Evolutionary conservation across 2,888 invertebrate genomes (phyloP), one percentile per base, ranked within the genome.

Genomic region (Aradus depressus): DNA sequence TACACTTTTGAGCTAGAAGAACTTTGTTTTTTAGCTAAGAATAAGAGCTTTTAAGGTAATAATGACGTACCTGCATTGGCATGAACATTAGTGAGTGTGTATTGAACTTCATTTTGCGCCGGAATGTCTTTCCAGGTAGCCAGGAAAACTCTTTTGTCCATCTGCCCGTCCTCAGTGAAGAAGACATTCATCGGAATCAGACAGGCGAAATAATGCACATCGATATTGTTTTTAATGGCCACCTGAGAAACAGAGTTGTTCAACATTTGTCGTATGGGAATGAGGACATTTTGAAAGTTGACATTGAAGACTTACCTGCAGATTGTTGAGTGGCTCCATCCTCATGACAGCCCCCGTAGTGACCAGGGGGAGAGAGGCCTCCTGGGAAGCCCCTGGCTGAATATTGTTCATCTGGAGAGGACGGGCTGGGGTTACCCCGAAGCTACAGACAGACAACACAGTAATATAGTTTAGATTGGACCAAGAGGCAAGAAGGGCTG

Each of bases 51-150:
- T n/a, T n/a, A n/a, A n/a, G n/a, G n/a, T n/a, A n/a, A n/a, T n/a
- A n/a, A 2, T 12, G 3, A 16, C 55, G 47, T 59, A 69, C 69
- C 70, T 0, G 88, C 84, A 54, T 75, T 83, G 47, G 84, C 79
- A 60, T 77, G 72, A 21, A 90, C 79, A 66, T 89, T 88, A 57
- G 79, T 80, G 12, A 98, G 74, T 1, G 84, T 86, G 68, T 89
- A 93, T 65, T 98, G 97, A 26, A 90, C 76, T 73, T 98, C 98
- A 70, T 98, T 97, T 57, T 91, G 89, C 8, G 95, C 86, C 1
- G 98, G 97, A 64, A 99, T 99, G 64, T 99, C 97, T 70, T 97
- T 95, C 98, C 98, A 98, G 3, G 96, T 93, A 50, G 92, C 86
- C 57, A 98, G 77, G 73, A 98, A 98, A 10, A 96, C 88, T 38